Evolutionary conservation across 2,113 vertebrate genomes (phyloP), one percentile per base, ranked within the genome.

Genomic region (Cyprinodon variegatus): DNA sequence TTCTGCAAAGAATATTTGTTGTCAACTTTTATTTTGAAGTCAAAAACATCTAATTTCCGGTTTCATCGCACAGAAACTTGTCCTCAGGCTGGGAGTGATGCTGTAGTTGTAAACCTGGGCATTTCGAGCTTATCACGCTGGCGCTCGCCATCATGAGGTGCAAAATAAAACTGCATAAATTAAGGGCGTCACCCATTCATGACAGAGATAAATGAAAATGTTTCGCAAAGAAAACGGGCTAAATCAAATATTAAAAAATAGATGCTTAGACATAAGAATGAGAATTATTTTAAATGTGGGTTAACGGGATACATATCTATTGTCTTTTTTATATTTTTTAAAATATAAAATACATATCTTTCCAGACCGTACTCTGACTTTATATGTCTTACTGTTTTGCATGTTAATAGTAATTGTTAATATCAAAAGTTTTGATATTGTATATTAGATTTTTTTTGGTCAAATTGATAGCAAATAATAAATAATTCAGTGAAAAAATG

Each of bases 11-110:
- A 57, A 20, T 9, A 57, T n/a, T 8, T 3, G 4, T 2, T n/a
- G n/a, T 20, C 1, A 0, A 39, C 77, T 74, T 45, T 89, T 88
- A 88, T 73, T 86, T 43, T 83, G 82, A 85, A 88, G 17, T 7
- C 3, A 0, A 0, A 11, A 22, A 17, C n/a, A 41, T 65, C 22
- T 3, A 20, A 1, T 0, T 72, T 87, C 83, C 79, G 72, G 69
- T 74, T 4, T 57, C 4, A 36, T 14, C 69, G 17, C 43, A 36
- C 39, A 59, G 37, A 9, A 1, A 1, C 39, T 48, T 11, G 8
- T 39, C 12, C 12, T 65, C 12, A 14, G 57, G 39, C 46, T 40
- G 11, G 11, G 43, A 70, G 38, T 14, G 81, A 87, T 75, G 74
- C 65, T 73, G 3, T 13, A 40, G 50, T 53, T 69, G 57, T 65